Base-by-base conservation (phyloP, 2,797 vertebrate genomes). In the Chrosomus eos region DNA sequence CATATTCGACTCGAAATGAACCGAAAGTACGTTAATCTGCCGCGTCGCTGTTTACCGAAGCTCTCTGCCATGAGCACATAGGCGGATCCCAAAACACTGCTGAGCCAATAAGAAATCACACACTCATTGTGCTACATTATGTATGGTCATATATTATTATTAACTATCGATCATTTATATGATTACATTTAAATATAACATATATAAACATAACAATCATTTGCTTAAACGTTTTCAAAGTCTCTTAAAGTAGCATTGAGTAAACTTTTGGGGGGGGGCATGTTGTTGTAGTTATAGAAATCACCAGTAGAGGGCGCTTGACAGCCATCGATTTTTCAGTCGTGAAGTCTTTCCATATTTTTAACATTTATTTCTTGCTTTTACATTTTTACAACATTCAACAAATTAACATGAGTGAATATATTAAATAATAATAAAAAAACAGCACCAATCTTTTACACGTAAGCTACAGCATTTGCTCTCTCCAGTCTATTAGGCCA, bases 391-490 rank as follows among this genome's bases (percentile, higher is more conserved):
- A 84, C 73, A 77, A 36, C 75, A 62, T 31, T 72, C 51, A 72
- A 70, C 66, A 48, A 72, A 75, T 67, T 19, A 67, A 28, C 31
- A 60, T 9, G 33, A 58, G 55, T 51, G 28, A 60, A 60, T 48
- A 28, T 76, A 71, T 70, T 48, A 79, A 45, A 48, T 67, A 48
- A 16, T 5, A 48, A 5, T 5, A 48, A 48, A 16, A 55, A 0
- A 21, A 19, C 36, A 78, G 82, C 72, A 77, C 82, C 64, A 45
- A 33, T 78, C 36, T 45, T 70, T 33, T 77, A n/a, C 48, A 81
- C 64, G 60, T 21, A n/a, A 60, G 73, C 82, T 70, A 58, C 64
- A 84, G 71, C 72, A 83, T 75, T 60, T 78, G 36, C 36, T 55
- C 72, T 64, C 36, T 53, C 28, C 33, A 40, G 33, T 33, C 19